Base-by-base conservation (phyloP, 2,888 invertebrate species). In the Drosophila hamatofila region DNA sequence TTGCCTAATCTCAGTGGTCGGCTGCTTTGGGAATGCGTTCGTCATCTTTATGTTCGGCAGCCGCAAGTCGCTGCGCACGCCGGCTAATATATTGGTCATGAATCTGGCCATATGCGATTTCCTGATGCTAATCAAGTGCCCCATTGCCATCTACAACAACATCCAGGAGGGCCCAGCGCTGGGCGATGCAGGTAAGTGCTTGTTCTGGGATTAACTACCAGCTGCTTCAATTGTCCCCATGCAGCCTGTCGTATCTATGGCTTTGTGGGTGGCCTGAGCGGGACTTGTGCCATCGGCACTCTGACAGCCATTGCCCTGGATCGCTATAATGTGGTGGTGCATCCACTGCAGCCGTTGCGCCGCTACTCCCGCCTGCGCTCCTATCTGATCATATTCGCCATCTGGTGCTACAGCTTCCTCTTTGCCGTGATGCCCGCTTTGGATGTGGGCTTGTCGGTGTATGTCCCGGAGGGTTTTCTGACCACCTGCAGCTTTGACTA, bases 401-500 rank as follows among this genome's bases (percentile, higher is more conserved):
- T 96, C 65, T 97, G 97, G 97, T 72, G 95, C 18, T 97, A 97
- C 91, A 96, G 96, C 3, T 92, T 94, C 12, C 79, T 94, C 18
- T 96, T 97, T 91, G 95, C 96, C 2, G 91, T 94, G 7, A 94
- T 96, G 58, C 97, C 97, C 0, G 94, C 96, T 0, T 70, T 92
- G 30, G 94, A 95, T 83, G 94, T 96, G 48, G 96, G 96, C 11
- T 94, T 96, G 79, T 96, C 96, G 25, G 94, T 94, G 39, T 97
- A 97, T 93, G 96, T 96, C 18, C 97, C 97, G 8, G 97, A 97
- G 92, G 97, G 97, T 2, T 97, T 95, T 90, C 94, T 97, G 68
- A 97, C 96, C 23, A 96, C 96, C 83, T 97, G 97, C 93, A 96
- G 97, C 87, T 97, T 96, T 91, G 97, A 97, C 92, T 97, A 97